phyloP scores from a whole-genome alignment of 2,797 vertebrate species.

The Gymnoscopelus microlampas region DNA sequence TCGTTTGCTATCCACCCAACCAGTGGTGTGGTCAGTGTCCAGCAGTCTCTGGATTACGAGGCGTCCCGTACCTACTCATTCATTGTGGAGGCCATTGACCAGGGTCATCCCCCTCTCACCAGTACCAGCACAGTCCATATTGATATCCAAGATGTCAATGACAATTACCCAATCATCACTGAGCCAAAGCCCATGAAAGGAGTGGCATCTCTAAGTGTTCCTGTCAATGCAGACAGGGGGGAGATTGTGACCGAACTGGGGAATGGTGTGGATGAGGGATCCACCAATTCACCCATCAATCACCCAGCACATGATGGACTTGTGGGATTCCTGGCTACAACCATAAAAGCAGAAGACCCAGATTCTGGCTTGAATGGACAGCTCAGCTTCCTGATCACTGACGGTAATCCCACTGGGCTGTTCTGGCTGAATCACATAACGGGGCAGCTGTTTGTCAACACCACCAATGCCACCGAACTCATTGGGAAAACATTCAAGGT shows the following conservation, averaged over 20 bases:
- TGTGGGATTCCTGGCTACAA: constrained; percentile 65
- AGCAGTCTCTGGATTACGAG: constrained; percentile 87
- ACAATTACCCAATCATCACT: constrained; percentile 87
- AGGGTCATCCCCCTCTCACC: constrained; percentile 85
- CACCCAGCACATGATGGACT: constrained; percentile 45
- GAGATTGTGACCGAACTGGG: constrained; percentile 79
- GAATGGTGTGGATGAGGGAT: constrained; percentile 47
- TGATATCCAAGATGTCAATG: constrained; percentile 85
- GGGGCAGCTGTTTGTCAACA: constrained; percentile 88
- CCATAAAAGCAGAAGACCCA: constrained; percentile 84
- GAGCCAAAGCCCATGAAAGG: constrained; percentile 82
- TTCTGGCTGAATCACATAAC: constrained; percentile 83
- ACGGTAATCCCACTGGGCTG: constrained; percentile 69
- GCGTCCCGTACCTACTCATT: constrained; percentile 83
- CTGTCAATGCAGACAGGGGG: constrained; percentile 85
- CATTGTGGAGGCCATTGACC: constrained; percentile 86
- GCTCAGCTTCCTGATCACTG: constrained; percentile 80
- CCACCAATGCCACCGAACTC: constrained; percentile 89
- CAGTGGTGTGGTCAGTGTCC: constrained; percentile 84
- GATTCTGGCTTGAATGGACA: constrained; percentile 88
- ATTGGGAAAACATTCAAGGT: constrained; percentile 84
- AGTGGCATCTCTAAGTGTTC: constrained; percentile 79
- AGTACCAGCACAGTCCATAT: constrained; percentile 84
- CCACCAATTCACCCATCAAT: constrained; percentile 31
- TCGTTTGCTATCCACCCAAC: constrained; percentile 82